These are phyloP conservation scores for Dicaeum eximium DNA, from an alignment of 2,113 vertebrate genomes.

Conservation along the genomic window DNA sequence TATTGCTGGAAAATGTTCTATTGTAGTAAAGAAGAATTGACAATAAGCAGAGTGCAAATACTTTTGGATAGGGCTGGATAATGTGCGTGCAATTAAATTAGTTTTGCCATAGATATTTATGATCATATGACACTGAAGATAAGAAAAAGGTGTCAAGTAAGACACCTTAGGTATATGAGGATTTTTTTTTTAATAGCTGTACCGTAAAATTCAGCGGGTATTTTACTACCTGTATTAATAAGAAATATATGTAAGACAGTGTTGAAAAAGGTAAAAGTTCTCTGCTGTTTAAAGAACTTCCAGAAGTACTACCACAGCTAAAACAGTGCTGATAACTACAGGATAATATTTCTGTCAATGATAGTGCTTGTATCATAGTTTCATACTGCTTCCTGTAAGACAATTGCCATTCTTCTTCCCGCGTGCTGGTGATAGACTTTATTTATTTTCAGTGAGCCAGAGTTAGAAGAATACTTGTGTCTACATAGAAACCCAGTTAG, in stretches of 20 bases:
- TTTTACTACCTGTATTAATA: not conserved
- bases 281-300: not conserved
- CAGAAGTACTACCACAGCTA: not conserved
- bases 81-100: conserved; percentile 27
- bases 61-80: not conserved
- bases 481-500: not conserved
- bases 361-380: not conserved
- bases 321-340: not conserved
- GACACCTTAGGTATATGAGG: not conserved
- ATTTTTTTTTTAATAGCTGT: rapidly evolving
- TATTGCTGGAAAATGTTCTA: not conserved
- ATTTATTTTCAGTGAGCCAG: not conserved
- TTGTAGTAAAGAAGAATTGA: conserved; percentile 20
- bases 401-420: not conserved
- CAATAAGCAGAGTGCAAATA: conserved; percentile 4
- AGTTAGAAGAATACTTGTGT: not conserved
- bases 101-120: not conserved
- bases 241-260: not conserved
- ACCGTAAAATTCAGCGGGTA: not conserved
- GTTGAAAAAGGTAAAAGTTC: not conserved
- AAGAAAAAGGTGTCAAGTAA: not conserved
- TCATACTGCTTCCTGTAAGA: not conserved
- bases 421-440: not conserved
- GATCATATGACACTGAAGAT: not conserved
- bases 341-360: not conserved